Percentiles rank a stretch among this genome's conserved stretches.
Evolutionary conservation across 2,888 invertebrate species (phyloP).

Genomic region (Willowsia nigromaculata): DNA sequence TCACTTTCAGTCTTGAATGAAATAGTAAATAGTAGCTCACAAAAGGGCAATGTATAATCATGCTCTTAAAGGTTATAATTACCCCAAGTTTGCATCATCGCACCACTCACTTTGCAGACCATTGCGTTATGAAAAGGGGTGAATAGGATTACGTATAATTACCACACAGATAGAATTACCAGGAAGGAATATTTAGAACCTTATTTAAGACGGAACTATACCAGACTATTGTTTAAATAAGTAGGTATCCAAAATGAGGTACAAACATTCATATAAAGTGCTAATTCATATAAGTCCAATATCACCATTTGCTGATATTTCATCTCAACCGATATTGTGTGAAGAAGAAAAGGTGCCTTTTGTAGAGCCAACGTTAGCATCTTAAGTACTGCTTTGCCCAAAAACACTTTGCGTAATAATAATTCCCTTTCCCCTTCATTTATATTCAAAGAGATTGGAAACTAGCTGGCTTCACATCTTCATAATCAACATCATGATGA

Average conservation of each 20-base stretch:
- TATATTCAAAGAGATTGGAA: conserved; percentile 50
- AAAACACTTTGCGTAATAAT: background rate
- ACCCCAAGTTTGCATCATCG: background rate
- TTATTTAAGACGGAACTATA: background rate
- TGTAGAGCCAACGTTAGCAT: background rate
- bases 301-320: too few species aligned
- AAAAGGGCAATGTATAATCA: background rate
- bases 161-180: background rate
- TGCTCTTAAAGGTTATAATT: background rate
- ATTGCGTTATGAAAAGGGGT: background rate
- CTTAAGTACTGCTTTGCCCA: background rate
- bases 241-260: background rate
- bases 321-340: background rate
- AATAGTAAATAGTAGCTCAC: conserved; percentile 44
- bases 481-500: background rate
- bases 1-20: conserved; percentile 46
- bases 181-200: background rate
- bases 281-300: too few species aligned
- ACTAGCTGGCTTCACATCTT: background rate
- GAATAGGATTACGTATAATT: background rate
- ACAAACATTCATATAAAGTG: too few species aligned
- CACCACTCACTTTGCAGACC: background rate
- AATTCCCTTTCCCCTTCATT: conserved; percentile 64
- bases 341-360: background rate
- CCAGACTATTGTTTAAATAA: background rate